Conservation (phyloP, 2,797 vertebrate genomes). For the Muscicapa striata region DNA sequence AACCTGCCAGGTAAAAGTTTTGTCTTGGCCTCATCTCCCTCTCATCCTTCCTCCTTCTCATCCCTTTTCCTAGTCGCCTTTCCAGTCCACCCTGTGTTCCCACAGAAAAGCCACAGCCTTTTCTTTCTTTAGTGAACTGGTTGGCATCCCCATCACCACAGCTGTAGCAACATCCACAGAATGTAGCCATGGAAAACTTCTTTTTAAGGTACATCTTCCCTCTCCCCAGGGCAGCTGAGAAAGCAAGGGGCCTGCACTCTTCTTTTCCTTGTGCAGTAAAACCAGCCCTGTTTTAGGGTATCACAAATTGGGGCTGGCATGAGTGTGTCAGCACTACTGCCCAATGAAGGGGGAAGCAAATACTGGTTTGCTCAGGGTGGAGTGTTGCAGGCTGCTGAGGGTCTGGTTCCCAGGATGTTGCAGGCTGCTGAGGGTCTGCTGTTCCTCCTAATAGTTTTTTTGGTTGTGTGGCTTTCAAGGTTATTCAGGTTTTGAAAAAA, state of each 20-base stretch:
- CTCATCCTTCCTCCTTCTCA: background rate
- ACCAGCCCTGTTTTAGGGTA: background rate
- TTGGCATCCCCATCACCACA: rapidly evolving
- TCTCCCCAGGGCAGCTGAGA: background rate
- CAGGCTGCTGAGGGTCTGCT: background rate
- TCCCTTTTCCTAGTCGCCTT: background rate
- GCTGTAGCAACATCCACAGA: background rate
- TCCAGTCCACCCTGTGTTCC: background rate
- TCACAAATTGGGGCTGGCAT: background rate
- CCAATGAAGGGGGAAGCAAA: background rate
- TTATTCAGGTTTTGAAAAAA: background rate
- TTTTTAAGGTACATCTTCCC: background rate
- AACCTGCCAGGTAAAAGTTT: background rate
- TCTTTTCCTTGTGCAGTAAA: background rate
- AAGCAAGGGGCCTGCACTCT: background rate
- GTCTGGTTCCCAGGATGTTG: background rate
- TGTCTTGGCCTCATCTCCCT: background rate
- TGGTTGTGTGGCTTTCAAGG: background rate
- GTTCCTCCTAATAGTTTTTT: background rate
- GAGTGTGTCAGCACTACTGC: rapidly evolving
- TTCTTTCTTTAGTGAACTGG: background rate
- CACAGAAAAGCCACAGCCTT: background rate
- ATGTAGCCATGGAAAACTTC: background rate
- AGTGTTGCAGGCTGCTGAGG: background rate
- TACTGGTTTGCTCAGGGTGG: background rate